These are phyloP conservation scores for Paraplagusia blochii DNA, from an alignment of 2,113 vertebrate species.

Conservation along the genomic window DNA sequence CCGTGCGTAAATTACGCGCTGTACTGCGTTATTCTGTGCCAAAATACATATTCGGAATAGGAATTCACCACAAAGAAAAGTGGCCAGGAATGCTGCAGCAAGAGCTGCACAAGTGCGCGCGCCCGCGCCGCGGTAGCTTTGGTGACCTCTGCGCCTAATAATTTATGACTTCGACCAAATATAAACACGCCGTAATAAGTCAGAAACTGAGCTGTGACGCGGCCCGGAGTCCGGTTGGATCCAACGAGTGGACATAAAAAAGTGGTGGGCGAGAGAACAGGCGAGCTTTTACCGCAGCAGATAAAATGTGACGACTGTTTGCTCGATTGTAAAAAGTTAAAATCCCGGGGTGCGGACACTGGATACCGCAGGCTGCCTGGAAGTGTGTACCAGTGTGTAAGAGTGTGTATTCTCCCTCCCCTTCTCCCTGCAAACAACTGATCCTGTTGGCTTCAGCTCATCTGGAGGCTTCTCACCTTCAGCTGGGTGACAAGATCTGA, in stretches of 20 bases:
- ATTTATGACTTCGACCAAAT: constrained; percentile 33
- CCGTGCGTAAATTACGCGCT: constrained; percentile 1
- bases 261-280: not conserved
- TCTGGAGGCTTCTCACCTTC: constrained; percentile 28
- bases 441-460: constrained; percentile 35
- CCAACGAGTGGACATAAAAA: constrained; percentile 5
- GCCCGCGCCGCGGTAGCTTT: constrained; percentile 8
- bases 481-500: constrained; percentile 51
- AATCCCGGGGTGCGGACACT: constrained; percentile 21
- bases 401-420: no score
- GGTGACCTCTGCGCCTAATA: constrained; percentile 22
- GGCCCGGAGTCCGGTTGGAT: not conserved
- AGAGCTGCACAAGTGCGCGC: not conserved
- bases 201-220: constrained; percentile 3
- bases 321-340: constrained; percentile 25
- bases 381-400: no score
- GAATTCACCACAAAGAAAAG: constrained; percentile 25
- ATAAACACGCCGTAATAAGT: constrained; percentile 18
- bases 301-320: constrained; percentile 30
- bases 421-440: constrained; percentile 18
- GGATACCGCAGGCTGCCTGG: constrained; percentile 9
- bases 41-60: constrained; percentile 12
- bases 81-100: not conserved
- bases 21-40: not conserved
- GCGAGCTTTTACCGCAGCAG: constrained; percentile 8